Conservation (phyloP, 2,888 invertebrate species). For the Nesidiocoris tenuis region DNA sequence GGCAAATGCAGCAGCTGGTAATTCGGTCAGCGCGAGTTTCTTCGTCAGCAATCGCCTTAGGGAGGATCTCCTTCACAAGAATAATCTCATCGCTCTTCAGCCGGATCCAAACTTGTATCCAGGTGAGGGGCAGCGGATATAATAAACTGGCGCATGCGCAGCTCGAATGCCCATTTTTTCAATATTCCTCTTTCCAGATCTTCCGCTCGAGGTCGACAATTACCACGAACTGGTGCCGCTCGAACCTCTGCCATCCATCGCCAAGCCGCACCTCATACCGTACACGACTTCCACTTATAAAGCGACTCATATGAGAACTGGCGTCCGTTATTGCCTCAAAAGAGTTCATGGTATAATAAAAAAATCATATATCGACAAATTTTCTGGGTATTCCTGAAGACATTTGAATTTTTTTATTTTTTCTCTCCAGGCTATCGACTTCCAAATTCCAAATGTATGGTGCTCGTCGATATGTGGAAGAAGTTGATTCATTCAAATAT, state of each 20-base stretch:
- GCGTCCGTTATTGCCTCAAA: slow-evolving; percentile 79
- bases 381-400: not conserved
- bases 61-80: slow-evolving; percentile 72
- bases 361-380: not conserved
- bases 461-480: slow-evolving; percentile 90
- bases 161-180: not conserved
- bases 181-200: slow-evolving; percentile 59
- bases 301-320: slow-evolving; percentile 83
- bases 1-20: not conserved
- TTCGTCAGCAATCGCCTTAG: slow-evolving; percentile 84
- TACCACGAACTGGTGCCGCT: slow-evolving; percentile 85
- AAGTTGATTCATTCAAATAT: slow-evolving; percentile 93
- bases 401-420: not conserved
- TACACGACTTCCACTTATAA: slow-evolving; percentile 84
- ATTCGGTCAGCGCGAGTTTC: slow-evolving; percentile 56
- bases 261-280: slow-evolving; percentile 69
- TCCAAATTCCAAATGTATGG: slow-evolving; percentile 79
- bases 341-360: slow-evolving; percentile 72
- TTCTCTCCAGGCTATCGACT: slow-evolving; percentile 67
- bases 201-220: slow-evolving; percentile 86
- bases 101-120: slow-evolving; percentile 67
- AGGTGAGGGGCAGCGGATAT: slow-evolving; percentile 54
- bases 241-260: slow-evolving; percentile 65
- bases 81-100: slow-evolving; percentile 71
- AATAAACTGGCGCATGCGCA: not conserved